A percentile compares a stretch with the other conserved stretches of the same genome.
Evolutionary conservation across 2,113 vertebrate species (phyloP).

Genomic region (Taxidea taxus): DNA sequence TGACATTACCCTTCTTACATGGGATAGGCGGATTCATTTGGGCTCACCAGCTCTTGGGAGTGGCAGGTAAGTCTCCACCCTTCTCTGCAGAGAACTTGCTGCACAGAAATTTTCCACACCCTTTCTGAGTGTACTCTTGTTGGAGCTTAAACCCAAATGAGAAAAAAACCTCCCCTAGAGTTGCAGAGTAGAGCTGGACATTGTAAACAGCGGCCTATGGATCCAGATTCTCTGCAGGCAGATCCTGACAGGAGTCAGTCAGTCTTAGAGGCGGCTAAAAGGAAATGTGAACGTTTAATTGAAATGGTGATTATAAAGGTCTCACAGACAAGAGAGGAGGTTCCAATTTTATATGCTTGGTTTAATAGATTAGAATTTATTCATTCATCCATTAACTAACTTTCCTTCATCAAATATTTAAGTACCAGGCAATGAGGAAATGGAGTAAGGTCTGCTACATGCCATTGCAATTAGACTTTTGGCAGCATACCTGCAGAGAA

Average conservation of each 20-base stretch:
- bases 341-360: background rate
- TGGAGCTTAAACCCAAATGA: background rate
- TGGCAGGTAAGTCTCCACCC: background rate
- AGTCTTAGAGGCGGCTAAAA: background rate
- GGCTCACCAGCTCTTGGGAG: background rate
- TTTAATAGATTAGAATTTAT: background rate
- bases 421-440: background rate
- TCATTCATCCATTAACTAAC: background rate
- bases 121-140: background rate
- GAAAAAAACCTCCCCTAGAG: background rate
- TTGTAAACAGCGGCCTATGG: background rate
- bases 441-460: background rate
- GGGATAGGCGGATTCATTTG: background rate
- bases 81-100: background rate
- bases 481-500: background rate
- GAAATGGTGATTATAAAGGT: background rate
- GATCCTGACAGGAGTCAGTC: background rate
- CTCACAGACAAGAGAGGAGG: background rate
- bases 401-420: slow-evolving; percentile 1
- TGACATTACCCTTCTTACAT: background rate
- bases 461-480: background rate
- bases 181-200: background rate
- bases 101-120: background rate
- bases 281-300: background rate
- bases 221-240: background rate